Base-by-base conservation (phyloP, 2,888 invertebrate genomes). In the Harmothoe impar region DNA sequence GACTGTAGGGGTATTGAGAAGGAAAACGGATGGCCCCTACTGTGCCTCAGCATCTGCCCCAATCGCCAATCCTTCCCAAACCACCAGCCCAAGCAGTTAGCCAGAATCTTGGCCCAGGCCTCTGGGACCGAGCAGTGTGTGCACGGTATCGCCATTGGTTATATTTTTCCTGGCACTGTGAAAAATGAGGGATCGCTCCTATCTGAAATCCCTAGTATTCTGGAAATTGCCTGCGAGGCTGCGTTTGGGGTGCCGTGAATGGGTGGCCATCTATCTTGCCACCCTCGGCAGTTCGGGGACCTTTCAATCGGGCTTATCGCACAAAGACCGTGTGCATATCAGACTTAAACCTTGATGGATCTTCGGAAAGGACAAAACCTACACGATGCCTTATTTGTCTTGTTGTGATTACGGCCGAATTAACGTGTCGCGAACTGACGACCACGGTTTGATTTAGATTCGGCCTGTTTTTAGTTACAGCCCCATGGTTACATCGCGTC, bases 251-350 rank as follows among this genome's bases (percentile, higher is more conserved):
- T n/a, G 29, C n/a, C 5, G 29, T 72, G 29, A 72, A 72, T 72
- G 72, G 72, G 31, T 3, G 25, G 72, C 3, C 72, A 29, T 72
- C 25, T 72, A 72, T 72, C 72, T 72, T 72, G 17, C 72, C 72
- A 72, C 72, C 72, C 31, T 72, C 29, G 72, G 29, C 72, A 29
- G 72, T 29, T 72, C 29, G 29, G 72, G 72, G 72, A 72, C 72
- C 72, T 72, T 72, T 72, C 72, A 72, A 72, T 72, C 72, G 72
- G 72, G 72, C 72, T 72, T 72, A 72, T 72, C 72, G 29, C 72
- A 72, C 72, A 72, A 72, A 72, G 72, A 29, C 72, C 15, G 25
- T 15, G 62, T 20, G 15, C 72, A 25, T 72, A 72, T 72, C 72
- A 15, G 72, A 0, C 72, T 29, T 25, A 29, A 72, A 72, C 31